Evolutionary conservation across 2,797 vertebrate genomes (phyloP), one percentile per base, ranked within the genome.

Genomic region (Lepilemur ruficaudatus): DNA sequence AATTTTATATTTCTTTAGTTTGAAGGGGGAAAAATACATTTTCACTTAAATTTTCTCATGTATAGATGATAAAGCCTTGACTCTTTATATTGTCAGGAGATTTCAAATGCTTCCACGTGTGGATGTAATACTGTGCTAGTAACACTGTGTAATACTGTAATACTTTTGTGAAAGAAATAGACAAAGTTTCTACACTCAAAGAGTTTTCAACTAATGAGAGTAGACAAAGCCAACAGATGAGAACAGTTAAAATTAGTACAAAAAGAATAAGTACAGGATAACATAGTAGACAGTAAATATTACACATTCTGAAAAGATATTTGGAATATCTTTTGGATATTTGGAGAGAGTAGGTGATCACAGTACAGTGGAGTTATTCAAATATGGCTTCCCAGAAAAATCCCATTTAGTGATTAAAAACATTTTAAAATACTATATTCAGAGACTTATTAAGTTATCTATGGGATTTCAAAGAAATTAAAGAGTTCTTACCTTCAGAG

Each of bases 1-100:
- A 96, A 52, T 97, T 91, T 92, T 48, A 4, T 84, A 32, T 90
- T 91, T 93, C 25, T 52, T 78, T 76, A 69, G 55, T 85, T 83
- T 65, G 6, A 59, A 48, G 3, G 9, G 5, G 4, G 32, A 1
- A 57, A 70, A 85, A 28, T 50, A 48, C 0, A 50, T 65, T 97
- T 86, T 38, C 5, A 46, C 30, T 57, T 69, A 72, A 86, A 57
- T 85, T 76, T 95, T 95, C 38, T 91, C 59, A 28, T 20, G 8
- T 86, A 23, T 52, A 5, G 48, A 7, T 79, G 14, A 69, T 86
- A 78, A 92, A 95, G 43, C 52, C 32, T 87, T 89, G 43, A 57
- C 18, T 93, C 4, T 92, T 89, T 30, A n/a, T 73, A 78, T 93
- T 83, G 38, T 79, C 30, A 63, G 35, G 55, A 93, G 65, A 78